Percentiles rank a stretch among this genome's conserved stretches.
These are phyloP conservation scores for Grapholita molesta DNA, from an alignment of 1,140 invertebrate species.

Conservation along the genomic window DNA sequence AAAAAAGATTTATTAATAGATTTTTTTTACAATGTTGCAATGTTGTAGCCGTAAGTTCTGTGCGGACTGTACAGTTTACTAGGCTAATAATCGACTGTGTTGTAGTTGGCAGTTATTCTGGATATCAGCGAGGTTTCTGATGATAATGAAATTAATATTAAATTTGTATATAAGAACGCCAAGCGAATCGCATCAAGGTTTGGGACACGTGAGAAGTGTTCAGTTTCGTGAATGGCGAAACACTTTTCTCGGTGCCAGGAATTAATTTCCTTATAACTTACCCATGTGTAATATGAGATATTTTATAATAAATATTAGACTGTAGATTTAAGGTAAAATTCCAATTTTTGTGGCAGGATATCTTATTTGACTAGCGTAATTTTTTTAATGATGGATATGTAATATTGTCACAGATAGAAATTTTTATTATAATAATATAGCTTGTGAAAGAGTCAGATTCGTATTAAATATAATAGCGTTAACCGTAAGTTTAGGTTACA, in stretches of 20 bases:
- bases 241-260: slow-evolving; percentile 40
- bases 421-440: slow-evolving; percentile 65
- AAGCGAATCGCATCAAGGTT: slow-evolving; percentile 36
- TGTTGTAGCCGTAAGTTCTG: slow-evolving; percentile 51
- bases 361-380: slow-evolving; percentile 45
- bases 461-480: slow-evolving; percentile 66
- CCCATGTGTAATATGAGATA: slow-evolving; percentile 44
- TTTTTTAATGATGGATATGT: slow-evolving; percentile 55
- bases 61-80: slow-evolving; percentile 46
- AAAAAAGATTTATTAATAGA: slow-evolving; percentile 34
- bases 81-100: slow-evolving; percentile 5
- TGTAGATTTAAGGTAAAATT: slow-evolving; percentile 46
- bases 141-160: slow-evolving; percentile 12
- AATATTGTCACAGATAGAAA: slow-evolving; percentile 65
- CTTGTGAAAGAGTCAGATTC: slow-evolving; percentile 66
- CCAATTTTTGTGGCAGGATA: slow-evolving; percentile 45
- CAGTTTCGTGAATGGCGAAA: slow-evolving; percentile 29
- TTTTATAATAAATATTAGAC: slow-evolving; percentile 29
- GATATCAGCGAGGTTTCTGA: background rate
- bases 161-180: slow-evolving; percentile 40
- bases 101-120: background rate
- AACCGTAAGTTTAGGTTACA: slow-evolving; percentile 63
- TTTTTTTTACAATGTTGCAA: slow-evolving; percentile 58
- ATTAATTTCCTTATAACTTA: slow-evolving; percentile 39
- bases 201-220: slow-evolving; percentile 24